A percentile compares a stretch with the other conserved stretches of the same genome.
Evolutionary conservation across 1,140 invertebrate genomes (phyloP).

Genomic region (Phenacoccus solenopsis): DNA sequence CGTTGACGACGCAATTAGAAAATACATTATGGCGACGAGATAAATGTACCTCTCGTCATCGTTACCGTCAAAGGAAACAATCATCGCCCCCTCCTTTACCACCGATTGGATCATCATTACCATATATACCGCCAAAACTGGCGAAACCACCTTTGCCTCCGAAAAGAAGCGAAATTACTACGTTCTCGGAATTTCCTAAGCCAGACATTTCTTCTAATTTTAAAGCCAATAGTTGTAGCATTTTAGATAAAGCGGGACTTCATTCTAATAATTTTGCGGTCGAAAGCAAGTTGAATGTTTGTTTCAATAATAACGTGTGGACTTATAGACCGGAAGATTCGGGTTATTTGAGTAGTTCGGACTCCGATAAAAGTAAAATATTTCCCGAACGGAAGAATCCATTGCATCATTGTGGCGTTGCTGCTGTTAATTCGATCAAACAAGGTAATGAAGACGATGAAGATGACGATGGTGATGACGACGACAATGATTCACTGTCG

Average conservation of each 20-base stretch:
- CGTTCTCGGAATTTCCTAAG: conserved; percentile 35
- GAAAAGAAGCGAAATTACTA: conserved; percentile 25
- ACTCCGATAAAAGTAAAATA: conserved; percentile 19
- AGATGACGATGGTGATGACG: conserved; percentile 38
- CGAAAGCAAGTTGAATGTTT: background rate
- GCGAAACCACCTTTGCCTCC: conserved; percentile 36
- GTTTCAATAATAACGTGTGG: conserved; percentile 20
- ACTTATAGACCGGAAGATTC: conserved; percentile 24
- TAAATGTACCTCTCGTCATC: conserved; percentile 26
- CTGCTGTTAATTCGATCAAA: background rate
- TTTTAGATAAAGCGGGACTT: background rate
- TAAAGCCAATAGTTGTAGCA: background rate
- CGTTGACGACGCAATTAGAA: conserved; percentile 35
- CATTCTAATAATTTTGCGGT: background rate
- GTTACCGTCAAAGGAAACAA: conserved; percentile 22
- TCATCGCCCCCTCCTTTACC: conserved; percentile 27
- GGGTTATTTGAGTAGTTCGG: conserved; percentile 24
- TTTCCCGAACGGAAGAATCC: conserved; percentile 21
- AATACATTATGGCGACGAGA: conserved; percentile 36
- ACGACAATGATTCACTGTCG: conserved; percentile 50
- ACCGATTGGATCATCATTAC: conserved; percentile 12
- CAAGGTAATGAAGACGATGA: conserved; percentile 16
- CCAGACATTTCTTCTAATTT: background rate
- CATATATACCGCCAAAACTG: conserved; percentile 15
- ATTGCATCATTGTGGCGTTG: background rate